Evolutionary conservation across 2,113 vertebrate species (phyloP).

Genomic region (Arenaria interpres): DNA sequence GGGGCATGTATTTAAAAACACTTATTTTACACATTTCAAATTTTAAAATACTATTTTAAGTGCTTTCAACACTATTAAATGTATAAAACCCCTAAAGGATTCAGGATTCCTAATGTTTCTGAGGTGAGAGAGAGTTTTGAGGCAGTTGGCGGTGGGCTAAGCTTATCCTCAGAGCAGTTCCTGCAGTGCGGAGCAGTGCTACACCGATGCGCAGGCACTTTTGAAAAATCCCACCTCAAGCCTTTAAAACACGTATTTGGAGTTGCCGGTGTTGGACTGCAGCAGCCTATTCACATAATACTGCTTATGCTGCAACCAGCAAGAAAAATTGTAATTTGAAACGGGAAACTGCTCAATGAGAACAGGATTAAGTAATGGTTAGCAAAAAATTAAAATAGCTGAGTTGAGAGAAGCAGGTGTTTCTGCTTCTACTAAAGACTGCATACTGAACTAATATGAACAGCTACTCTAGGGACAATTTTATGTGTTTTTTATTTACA

Average conservation of each 20-base stretch:
- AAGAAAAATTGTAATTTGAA: not conserved
- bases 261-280: not conserved
- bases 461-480: not conserved
- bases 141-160: not conserved
- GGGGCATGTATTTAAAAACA: not conserved
- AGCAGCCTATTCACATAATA: not conserved
- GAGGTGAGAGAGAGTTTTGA: not conserved
- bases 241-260: not conserved
- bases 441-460: not conserved
- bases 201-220: not conserved
- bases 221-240: not conserved
- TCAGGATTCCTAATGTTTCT: not conserved
- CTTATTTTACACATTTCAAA: not conserved
- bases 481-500: conserved; percentile 12
- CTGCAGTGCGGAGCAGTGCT: not conserved
- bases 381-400: not conserved
- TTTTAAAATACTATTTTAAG: not conserved
- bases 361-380: not conserved
- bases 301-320: not conserved
- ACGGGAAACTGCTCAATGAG: not conserved
- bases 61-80: not conserved
- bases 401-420: not conserved
- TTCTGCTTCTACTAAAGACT: not conserved
- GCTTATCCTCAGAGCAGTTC: not conserved
- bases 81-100: not conserved